phyloP scores from a whole-genome alignment of 1,140 invertebrate genomes.

The Papilio aristodemus region DNA sequence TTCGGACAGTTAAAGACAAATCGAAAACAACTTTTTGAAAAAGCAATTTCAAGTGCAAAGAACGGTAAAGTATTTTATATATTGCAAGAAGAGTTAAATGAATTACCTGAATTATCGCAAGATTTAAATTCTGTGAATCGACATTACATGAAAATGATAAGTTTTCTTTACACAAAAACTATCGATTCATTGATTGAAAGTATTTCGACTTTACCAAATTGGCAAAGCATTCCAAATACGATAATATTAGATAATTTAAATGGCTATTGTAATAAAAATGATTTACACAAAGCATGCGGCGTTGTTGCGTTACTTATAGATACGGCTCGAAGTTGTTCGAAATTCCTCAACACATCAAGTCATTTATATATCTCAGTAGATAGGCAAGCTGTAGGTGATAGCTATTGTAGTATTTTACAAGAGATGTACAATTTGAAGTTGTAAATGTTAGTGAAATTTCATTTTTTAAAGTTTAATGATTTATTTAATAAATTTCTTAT shows the following conservation, averaged over 20 bases:
- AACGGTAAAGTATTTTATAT: constrained; percentile 72
- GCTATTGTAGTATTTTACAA: constrained; percentile 54
- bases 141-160: constrained; percentile 73
- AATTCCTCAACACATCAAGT: constrained; percentile 43
- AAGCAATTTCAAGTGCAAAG: constrained; percentile 55
- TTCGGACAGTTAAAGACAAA: constrained; percentile 51
- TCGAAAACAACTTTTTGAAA: constrained; percentile 60
- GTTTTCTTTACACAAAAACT: constrained; percentile 63
- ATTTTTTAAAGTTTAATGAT: neutral
- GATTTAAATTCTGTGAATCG: constrained; percentile 57
- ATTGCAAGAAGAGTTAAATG: constrained; percentile 60
- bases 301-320: constrained; percentile 59
- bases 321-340: constrained; percentile 51
- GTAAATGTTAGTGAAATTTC: neutral
- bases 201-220: constrained; percentile 55
- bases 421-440: constrained; percentile 52
- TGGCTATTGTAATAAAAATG: constrained; percentile 53
- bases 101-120: constrained; percentile 66
- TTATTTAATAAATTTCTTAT: constrained; percentile 30
- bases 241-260: constrained; percentile 67
- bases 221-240: constrained; percentile 68
- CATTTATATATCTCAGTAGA: constrained; percentile 54
- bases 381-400: constrained; percentile 50
- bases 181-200: constrained; percentile 59
- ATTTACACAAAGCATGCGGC: constrained; percentile 63